Conservation (phyloP, 2,113 vertebrate genomes). For the Columbina picui region DNA sequence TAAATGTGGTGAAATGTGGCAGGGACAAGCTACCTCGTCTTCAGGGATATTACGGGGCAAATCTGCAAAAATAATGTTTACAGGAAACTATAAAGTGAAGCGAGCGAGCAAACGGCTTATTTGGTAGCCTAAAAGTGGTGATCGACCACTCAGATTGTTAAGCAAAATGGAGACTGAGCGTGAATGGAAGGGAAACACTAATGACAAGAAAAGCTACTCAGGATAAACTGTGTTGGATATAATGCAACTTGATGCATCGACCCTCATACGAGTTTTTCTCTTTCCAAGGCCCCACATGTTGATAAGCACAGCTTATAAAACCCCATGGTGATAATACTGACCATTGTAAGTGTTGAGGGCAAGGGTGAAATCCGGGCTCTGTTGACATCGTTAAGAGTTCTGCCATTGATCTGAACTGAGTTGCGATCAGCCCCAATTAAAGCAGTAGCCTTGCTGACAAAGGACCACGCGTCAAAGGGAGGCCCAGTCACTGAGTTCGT, state of each 20-base stretch:
- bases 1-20: not conserved
- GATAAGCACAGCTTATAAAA: not conserved
- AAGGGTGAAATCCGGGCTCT: constrained; percentile 17
- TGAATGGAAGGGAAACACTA: not conserved
- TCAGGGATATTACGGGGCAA: not conserved
- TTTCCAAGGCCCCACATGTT: not conserved
- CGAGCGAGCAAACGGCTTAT: not conserved
- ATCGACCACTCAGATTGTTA: not conserved
- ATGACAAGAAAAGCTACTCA: not conserved
- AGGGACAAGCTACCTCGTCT: not conserved
- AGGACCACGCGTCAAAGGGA: not conserved
- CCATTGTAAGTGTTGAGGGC: not conserved
- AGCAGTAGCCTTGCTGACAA: not conserved
- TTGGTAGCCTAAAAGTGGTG: not conserved
- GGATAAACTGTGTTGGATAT: not conserved
- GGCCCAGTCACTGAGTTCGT: not conserved
- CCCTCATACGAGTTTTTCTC: not conserved
- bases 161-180: not conserved
- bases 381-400: not conserved
- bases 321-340: not conserved
- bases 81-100: not conserved
- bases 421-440: not conserved
- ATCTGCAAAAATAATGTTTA: not conserved
- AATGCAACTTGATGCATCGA: not conserved
- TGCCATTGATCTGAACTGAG: not conserved